A percentile compares a stretch with the other conserved stretches of the same genome.
phyloP scores from a whole-genome alignment of 2,797 vertebrate species.

The Hapalemur alaotrensis region DNA sequence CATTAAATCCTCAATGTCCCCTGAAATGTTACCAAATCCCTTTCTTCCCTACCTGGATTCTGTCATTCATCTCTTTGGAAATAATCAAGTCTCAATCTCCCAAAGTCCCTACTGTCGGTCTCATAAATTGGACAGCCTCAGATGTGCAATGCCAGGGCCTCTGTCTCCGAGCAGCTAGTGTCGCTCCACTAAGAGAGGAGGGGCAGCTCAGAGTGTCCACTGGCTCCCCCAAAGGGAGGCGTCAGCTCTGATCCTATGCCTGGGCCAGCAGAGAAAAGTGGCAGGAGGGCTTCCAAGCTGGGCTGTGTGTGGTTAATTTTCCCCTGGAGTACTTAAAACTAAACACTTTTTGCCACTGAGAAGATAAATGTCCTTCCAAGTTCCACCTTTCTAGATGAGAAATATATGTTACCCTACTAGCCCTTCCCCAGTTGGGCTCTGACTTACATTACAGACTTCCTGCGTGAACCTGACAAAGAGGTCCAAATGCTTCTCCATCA shows the following conservation, averaged over 20 bases:
- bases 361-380: neutral
- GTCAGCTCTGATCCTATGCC: neutral
- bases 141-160: neutral
- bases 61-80: neutral
- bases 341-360: neutral
- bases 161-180: neutral
- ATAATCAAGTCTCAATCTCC: neutral
- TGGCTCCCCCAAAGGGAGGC: neutral
- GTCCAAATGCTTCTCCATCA: neutral
- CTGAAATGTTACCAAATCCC: neutral
- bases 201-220: neutral
- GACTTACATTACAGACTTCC: neutral
- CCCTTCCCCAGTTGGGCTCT: accelerated
- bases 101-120: neutral
- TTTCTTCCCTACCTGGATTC: neutral
- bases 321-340: neutral
- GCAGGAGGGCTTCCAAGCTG: neutral
- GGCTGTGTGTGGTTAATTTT: neutral
- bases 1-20: neutral
- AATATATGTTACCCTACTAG: neutral
- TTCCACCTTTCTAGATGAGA: neutral
- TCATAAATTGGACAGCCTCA: neutral
- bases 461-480: neutral
- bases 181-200: neutral
- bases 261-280: neutral